Base-by-base conservation (phyloP, 2,888 invertebrate genomes). In the Aleiodes alternator region DNA sequence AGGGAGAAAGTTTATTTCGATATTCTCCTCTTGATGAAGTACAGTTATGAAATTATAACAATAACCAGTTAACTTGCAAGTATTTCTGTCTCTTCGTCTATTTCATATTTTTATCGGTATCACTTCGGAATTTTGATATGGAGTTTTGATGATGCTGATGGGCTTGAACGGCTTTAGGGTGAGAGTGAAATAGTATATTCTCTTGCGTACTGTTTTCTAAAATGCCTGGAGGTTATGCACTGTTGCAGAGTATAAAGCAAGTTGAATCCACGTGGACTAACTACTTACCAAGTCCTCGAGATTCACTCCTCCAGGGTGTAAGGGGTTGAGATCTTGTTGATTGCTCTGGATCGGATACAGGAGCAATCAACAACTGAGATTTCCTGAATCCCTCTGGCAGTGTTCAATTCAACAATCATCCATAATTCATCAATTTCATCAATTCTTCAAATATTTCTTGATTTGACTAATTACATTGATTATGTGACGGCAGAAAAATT, bases 251-350 rank as follows among this genome's bases (percentile, higher is more conserved):
- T 55, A 29, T 73, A 78, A 51, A 79, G 70, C 79, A 78, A 81
- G 80, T 75, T 80, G 80, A 82, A 82, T 82, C 78, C 76, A 75
- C 81, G 51, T 69, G 83, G 82, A 86, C 83, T 82, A 85, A 86
- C 86, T 85, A 86, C 86, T 86, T 86, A 84, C 84, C 76, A 86
- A 86, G 85, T 86, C 83, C 83, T 86, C 84, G 81, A 85, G 84
- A 82, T 83, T 83, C 82, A 80, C 80, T 74, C 74, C 78, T 76
- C 75, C 73, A 71, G 76, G 79, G 80, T 81, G 75, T 79, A 74
- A 80, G 76, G 79, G 84, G 83, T 85, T 86, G 83, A 84, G 85
- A 86, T 83, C 85, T 80, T 82, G 84, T 86, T 86, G 85, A 86
- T 86, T 85, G 83, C 85, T 82, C 34, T 59, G 31, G 59, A 59